Conservation (phyloP, 1,140 invertebrate species). For the Drosophila pachea region DNA sequence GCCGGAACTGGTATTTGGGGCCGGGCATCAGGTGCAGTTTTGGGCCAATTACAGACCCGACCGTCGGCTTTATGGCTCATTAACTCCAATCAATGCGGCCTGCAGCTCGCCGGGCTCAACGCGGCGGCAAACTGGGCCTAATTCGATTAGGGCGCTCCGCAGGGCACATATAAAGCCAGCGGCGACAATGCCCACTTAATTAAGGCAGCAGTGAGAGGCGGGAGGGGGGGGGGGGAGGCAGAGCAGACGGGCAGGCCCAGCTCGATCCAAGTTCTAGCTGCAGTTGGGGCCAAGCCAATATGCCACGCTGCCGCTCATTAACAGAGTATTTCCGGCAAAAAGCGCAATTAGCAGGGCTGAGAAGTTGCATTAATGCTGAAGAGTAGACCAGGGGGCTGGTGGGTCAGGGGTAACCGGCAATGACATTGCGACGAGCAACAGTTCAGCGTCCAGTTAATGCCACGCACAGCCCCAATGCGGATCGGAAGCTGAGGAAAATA, state of each 20-base stretch:
- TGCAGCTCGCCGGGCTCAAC: slow-evolving; percentile 14
- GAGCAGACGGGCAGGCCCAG: no score
- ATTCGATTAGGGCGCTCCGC: slow-evolving; percentile 68
- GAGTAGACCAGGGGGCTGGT: no score
- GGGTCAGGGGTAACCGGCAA: not conserved
- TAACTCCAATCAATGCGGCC: slow-evolving; percentile 68
- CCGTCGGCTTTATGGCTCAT: slow-evolving; percentile 51
- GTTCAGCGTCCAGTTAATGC: slow-evolving; percentile 41
- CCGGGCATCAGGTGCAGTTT: not conserved
- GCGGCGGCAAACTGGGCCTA: slow-evolving; percentile 32
- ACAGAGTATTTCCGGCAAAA: slow-evolving; percentile 4
- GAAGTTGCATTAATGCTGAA: slow-evolving; percentile 40
- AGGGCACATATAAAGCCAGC: slow-evolving; percentile 43
- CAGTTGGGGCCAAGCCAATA: not conserved
- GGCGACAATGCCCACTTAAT: slow-evolving; percentile 61
- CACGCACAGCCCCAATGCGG: slow-evolving; percentile 13
- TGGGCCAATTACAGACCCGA: no score
- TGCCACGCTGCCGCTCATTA: not conserved
- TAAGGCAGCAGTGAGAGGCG: slow-evolving; percentile 26
- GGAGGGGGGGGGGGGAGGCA: no score
- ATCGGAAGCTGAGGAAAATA: not conserved
- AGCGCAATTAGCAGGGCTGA: slow-evolving; percentile 17
- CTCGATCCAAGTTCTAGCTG: no score
- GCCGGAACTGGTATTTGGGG: slow-evolving; percentile 50
- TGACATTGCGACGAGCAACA: slow-evolving; percentile 21